Evolutionary conservation across 2,113 vertebrate genomes (phyloP), one percentile per base, ranked within the genome.

Genomic region (Hemiprocne comata): DNA sequence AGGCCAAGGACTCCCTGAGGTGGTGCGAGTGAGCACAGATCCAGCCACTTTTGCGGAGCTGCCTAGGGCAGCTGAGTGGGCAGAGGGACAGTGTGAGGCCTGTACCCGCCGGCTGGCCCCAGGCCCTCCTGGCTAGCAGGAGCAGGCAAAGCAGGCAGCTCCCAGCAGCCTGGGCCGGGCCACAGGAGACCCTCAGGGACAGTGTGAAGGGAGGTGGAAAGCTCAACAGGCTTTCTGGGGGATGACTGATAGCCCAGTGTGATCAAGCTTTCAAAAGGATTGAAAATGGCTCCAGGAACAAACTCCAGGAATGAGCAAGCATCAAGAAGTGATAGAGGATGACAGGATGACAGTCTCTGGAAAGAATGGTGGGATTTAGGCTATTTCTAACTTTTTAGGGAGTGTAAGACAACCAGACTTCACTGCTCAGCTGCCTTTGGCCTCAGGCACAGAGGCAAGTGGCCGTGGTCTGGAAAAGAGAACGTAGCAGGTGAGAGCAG

Each of bases 391-490:
- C 24, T 31, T 58, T 51, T 57, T 51, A 80, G 28, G 61, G 26
- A n/a, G 34, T 2, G 7, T 9, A 25, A 48, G 17, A 55, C 23
- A 62, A 61, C 17, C 14, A 23, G 21, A 29, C 18, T n/a, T 23
- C 28, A 29, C 36, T 8, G 20, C 21, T 29, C 31, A 36, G 33
- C 21, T 40, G 24, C 42, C 25, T 21, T 36, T 7, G 1, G 21
- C 8, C n/a, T 42, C 5, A 1, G 29, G 51, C 33, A 34, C 20
- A 20, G 50, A 50, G 28, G 14, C 6, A 17, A 13, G 15, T 13
- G 0, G 0, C 34, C 1, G 0, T 6, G 16, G 57, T 17, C 15
- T n/a, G n/a, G n/a, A 14, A 23, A 2, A 9, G 33, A 34, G 64
- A 55, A n/a, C 7, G 1, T 1, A 3, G 19, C 2, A 1, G 53